phyloP scores from a whole-genome alignment of 2,797 vertebrate genomes.

The Ambastaia sidthimunki region DNA sequence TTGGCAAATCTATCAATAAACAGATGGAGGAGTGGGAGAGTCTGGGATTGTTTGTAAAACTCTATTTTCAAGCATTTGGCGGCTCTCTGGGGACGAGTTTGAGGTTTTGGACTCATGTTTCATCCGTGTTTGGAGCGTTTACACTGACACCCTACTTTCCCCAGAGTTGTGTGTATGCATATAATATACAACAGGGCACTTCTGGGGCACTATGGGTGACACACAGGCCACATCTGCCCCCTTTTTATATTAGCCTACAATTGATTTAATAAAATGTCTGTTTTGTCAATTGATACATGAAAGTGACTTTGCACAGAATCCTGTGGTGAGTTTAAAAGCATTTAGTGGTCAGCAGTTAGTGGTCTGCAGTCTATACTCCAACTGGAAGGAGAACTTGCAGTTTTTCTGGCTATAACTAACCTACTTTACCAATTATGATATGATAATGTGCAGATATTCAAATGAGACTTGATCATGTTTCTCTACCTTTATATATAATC shows the following conservation, averaged over 20 bases:
- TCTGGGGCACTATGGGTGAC: not conserved
- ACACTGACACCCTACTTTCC: conserved; percentile 9
- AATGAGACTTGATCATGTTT: not conserved
- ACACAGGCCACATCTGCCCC: not conserved
- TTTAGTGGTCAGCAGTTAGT: too few relatives aligned
- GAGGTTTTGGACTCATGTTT: conserved; percentile 7
- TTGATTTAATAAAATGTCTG: not conserved
- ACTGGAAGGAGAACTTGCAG: too few relatives aligned
- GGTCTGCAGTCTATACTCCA: too few relatives aligned
- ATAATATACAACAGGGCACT: not conserved
- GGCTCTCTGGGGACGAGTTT: conserved; percentile 29
- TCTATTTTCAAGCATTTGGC: conserved; percentile 20
- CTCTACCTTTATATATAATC: not conserved
- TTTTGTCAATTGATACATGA: too few relatives aligned
- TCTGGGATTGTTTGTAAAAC: conserved; percentile 17
- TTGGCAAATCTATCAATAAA: conserved; percentile 46
- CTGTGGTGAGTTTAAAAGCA: too few relatives aligned
- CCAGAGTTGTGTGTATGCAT: not conserved
- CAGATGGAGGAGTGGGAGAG: not conserved
- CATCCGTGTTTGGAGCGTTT: not conserved
- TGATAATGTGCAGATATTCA: too few relatives aligned
- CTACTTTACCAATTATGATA: too few relatives aligned
- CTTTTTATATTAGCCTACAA: not conserved
- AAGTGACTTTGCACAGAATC: too few relatives aligned
- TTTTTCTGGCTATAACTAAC: too few relatives aligned